phyloP scores from a whole-genome alignment of 2,888 invertebrate species.

The Coelogynopora nodosa region DNA sequence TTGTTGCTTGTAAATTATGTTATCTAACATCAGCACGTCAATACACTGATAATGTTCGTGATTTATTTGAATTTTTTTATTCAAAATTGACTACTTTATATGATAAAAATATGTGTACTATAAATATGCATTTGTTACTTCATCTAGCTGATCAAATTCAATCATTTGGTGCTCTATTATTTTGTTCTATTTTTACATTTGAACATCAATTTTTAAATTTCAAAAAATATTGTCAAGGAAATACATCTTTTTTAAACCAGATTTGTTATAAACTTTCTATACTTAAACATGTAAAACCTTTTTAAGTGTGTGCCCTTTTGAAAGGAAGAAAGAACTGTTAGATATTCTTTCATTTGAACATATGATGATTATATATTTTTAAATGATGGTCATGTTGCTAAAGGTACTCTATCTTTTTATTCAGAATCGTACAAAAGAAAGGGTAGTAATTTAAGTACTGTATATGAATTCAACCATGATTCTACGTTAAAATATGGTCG shows the following conservation, averaged over 20 bases:
- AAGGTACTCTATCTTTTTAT: background rate
- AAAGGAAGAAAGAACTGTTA: background rate
- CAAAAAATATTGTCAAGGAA: background rate
- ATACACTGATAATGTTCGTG: background rate
- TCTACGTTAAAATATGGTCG: background rate
- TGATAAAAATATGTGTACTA: background rate
- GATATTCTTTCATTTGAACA: background rate
- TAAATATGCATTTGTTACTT: background rate
- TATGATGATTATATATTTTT: background rate
- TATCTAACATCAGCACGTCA: background rate
- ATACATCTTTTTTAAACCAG: background rate
- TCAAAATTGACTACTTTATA: background rate
- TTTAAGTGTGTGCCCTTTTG: too few relatives aligned
- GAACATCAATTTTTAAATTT: background rate
- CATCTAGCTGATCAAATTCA: background rate
- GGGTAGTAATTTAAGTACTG: background rate
- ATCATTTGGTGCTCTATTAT: background rate
- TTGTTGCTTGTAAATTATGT: background rate
- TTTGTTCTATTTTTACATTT: background rate
- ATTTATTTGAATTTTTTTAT: background rate
- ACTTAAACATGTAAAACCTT: background rate
- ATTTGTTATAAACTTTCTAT: background rate
- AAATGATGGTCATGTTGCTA: background rate
- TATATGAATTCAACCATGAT: background rate
- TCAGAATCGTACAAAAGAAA: background rate